Base-by-base conservation (phyloP, 2,113 vertebrate species). In the Epinephelus lanceolatus region DNA sequence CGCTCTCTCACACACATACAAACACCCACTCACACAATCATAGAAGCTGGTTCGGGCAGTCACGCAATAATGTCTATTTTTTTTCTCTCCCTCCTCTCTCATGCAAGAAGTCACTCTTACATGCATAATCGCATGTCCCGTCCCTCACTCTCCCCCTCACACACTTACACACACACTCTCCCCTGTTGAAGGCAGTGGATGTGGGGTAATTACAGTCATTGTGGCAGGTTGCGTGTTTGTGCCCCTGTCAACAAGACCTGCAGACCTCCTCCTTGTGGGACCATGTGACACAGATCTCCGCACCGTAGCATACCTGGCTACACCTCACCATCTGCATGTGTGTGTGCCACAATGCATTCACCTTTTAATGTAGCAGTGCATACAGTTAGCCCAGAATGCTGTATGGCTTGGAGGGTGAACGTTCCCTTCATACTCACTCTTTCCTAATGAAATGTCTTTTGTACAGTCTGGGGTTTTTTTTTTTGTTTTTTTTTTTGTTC, bases 361-460 rank as follows among this genome's bases (percentile, higher is more conserved):
- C 61, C 47, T 37, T 40, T 51, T 71, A 68, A 71, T 45, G 61
- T 55, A 23, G 56, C 23, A 18, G 63, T 2, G 21, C n/a, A 2
- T 8, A 0, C n/a, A 30, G 65, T 61, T 33, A 74, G 60, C 3
- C 14, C 45, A 12, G 8, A 45, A 45, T 12, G 42, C 42, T 5
- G 30, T 10, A n/a, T 49, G 56, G 73, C 87, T 80, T 47, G 6
- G 65, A 75, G 80, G 68, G 56, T 55, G 88, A 91, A 59, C 9
- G 30, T 82, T 75, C 60, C 61, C 86, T 89, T 84, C 68, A 72
- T 84, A 42, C 60, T 74, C 55, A 77, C 76, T 87, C 78, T 59
- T 89, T 74, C 72, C 82, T 87, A 93, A 92, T 92, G 85, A 92
- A 90, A 90, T 72, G 77, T 86, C 84, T 91, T 93, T 92, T 91